Evolutionary conservation across 1,140 invertebrate genomes (phyloP).

Genomic region (Belonocnema kinseyi): DNA sequence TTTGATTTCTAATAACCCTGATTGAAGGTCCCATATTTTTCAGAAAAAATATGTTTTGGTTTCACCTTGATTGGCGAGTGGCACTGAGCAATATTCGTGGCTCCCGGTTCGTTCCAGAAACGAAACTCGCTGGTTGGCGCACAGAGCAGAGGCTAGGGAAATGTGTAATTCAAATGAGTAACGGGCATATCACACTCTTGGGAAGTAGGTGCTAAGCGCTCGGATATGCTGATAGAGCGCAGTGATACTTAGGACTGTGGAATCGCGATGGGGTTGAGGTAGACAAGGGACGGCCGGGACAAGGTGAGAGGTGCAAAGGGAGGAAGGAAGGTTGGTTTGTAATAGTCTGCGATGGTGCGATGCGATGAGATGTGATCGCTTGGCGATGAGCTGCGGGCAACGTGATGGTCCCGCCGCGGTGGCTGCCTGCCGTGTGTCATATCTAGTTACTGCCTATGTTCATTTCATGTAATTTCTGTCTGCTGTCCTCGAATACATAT

Average conservation of each 20-base stretch:
- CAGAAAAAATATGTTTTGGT: conserved; percentile 17
- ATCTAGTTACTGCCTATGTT: conserved; percentile 59
- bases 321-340: conserved; percentile 60
- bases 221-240: conserved; percentile 74
- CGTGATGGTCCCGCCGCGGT: conserved; percentile 73
- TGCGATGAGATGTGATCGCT: conserved; percentile 74
- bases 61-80: conserved; percentile 10
- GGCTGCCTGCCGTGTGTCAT: conserved; percentile 54
- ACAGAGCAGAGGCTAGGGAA: conserved; percentile 59
- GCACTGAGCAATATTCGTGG: conserved; percentile 9
- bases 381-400: conserved; percentile 73
- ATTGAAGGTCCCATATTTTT: too few species aligned
- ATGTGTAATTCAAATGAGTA: conserved; percentile 76
- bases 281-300: conserved; percentile 48
- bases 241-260: conserved; percentile 65
- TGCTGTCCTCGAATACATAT: conserved; percentile 53
- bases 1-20: too few species aligned
- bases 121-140: conserved; percentile 37
- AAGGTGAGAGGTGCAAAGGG: conserved; percentile 57
- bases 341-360: conserved; percentile 70
- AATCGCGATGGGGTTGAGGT: conserved; percentile 70
- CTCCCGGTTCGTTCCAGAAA: conserved; percentile 34
- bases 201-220: conserved; percentile 76
- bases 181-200: conserved; percentile 74
- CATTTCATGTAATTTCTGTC: conserved; percentile 61